These are phyloP conservation scores for Caretta caretta DNA, from an alignment of 2,113 vertebrate species.

Conservation along the genomic window DNA sequence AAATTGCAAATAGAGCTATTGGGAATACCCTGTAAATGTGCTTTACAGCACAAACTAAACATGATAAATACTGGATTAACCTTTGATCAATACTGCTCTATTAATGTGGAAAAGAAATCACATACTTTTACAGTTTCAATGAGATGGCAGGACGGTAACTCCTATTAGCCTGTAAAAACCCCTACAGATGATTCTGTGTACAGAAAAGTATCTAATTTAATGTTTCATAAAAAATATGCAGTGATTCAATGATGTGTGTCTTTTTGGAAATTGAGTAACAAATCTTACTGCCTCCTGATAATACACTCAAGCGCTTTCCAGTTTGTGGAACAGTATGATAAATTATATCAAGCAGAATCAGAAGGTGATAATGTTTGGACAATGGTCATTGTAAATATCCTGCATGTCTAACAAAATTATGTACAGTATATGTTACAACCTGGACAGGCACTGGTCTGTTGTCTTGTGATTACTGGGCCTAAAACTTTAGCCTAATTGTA, in stretches of 20 bases:
- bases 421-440: neutral
- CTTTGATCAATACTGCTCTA: neutral
- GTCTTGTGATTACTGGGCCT: neutral
- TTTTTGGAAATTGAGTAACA: neutral
- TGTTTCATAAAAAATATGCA: neutral
- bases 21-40: neutral
- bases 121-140: neutral
- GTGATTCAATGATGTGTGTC: neutral
- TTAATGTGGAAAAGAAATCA: neutral
- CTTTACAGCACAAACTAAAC: neutral
- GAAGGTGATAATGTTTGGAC: conserved; percentile 11
- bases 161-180: neutral
- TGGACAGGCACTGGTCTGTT: neutral
- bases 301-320: neutral
- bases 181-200: neutral
- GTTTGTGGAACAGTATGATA: neutral
- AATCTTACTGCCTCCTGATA: neutral
- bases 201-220: neutral
- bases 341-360: neutral
- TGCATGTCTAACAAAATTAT: neutral
- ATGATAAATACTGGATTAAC: neutral
- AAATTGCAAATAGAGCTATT: neutral
- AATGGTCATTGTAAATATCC: neutral
- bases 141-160: neutral
- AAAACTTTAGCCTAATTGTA: too few relatives aligned